phyloP scores from a whole-genome alignment of 2,888 invertebrate species.

The Hypsopygia costalis region DNA sequence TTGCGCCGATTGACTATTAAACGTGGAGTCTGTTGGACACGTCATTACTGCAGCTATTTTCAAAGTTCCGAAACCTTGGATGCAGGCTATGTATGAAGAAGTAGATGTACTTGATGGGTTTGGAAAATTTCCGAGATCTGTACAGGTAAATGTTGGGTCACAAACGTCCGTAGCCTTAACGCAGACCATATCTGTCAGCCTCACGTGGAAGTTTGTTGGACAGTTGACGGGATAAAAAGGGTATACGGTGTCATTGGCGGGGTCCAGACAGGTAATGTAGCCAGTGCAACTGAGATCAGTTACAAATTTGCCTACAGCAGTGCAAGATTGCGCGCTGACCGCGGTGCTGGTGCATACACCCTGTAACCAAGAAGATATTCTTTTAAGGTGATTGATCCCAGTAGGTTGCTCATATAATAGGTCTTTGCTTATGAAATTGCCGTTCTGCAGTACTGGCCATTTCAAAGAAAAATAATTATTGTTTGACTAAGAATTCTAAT shows the following conservation, averaged over 20 bases:
- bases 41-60: constrained; percentile 46
- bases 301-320: constrained; percentile 51
- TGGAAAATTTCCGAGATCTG: constrained; percentile 36
- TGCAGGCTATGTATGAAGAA: constrained; percentile 47
- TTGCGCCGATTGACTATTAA: constrained; percentile 25
- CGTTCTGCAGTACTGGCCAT: too few species aligned
- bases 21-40: constrained; percentile 44
- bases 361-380: constrained; percentile 40
- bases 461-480: too few species aligned
- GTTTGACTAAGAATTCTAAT: too few species aligned
- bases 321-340: constrained; percentile 33
- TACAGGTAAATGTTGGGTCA: constrained; percentile 43
- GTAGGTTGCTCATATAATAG: too few species aligned
- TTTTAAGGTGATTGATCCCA: too few species aligned
- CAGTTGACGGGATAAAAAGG: constrained; percentile 54
- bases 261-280: constrained; percentile 57
- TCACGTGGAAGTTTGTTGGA: constrained; percentile 53
- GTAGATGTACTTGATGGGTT: constrained; percentile 34
- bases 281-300: constrained; percentile 57
- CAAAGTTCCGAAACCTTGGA: constrained; percentile 39
- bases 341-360: constrained; percentile 38
- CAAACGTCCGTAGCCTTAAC: constrained; percentile 55
- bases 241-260: constrained; percentile 34
- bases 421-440: too few species aligned
- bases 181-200: constrained; percentile 54